Base-by-base conservation (phyloP, 2,797 vertebrate genomes). In the Apogon talboti region DNA sequence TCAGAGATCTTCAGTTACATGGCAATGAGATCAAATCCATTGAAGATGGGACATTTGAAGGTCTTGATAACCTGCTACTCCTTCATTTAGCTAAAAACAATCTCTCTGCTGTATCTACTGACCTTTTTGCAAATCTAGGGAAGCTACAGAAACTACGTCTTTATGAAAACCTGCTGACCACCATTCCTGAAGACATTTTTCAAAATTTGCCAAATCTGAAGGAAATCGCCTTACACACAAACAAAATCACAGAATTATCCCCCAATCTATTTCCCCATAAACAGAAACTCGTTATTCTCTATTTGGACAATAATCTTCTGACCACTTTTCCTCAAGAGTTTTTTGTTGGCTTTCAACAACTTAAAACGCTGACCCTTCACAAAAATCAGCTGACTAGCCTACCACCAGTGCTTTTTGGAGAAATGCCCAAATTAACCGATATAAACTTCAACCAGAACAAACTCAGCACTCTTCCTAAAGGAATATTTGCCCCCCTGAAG, bases 81-180 rank as follows among this genome's bases (percentile, higher is more conserved):
- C 81, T 96, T 52, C 88, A 93, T 81, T 84, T 96, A 51, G 90
- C 84, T 41, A 93, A 77, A 79, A 96, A 96, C 74, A 89, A 75
- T 21, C 86, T 96, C 12, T 60, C 66, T 0, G 10, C 65, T 37
- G 64, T 96, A 57, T 82, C 91, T 7, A 18, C 56, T 2, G 44
- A 76, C 18, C 65, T 62, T 74, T 95, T 96, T 71, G 89, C 88
- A 43, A 89, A 92, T 11, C 87, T 96, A 3, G 66, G 33, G 1
- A 89, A 56, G 24, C 81, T 95, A 45, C 73, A 71, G 30, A 33
- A 0, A 2, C 74, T 96, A 0, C 82, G 91, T 2, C 84, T 96
- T 28, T 92, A 94, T 40, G 93, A 95, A 0, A 96, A 95, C 45
- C 79, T 94, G 52, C 43, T 96, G 21, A 86, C 64, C 16, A 48